These are phyloP conservation scores for Lagopus muta DNA, from an alignment of 2,113 vertebrate species.

Conservation along the genomic window DNA sequence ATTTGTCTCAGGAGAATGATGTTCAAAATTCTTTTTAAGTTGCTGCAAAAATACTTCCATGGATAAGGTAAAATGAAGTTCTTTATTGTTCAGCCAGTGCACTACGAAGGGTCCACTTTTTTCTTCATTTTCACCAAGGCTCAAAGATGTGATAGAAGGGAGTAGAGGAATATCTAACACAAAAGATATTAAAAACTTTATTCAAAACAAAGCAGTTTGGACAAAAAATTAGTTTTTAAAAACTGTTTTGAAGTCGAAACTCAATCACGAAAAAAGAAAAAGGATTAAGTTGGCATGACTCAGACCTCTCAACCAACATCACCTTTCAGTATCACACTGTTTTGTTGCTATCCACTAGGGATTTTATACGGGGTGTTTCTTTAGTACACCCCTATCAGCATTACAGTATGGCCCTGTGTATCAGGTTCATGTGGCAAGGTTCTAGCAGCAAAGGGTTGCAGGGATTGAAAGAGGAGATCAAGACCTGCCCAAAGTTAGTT, in stretches of 20 bases:
- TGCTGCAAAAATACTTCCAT: slow-evolving; percentile 98
- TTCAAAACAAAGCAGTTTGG: neutral
- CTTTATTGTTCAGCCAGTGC: slow-evolving; percentile 99
- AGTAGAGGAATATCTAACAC: slow-evolving; percentile 93
- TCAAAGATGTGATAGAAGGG: slow-evolving; percentile 95
- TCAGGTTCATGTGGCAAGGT: neutral
- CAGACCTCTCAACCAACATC: neutral
- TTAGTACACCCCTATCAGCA: neutral
- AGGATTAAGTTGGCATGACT: neutral
- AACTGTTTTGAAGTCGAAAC: neutral
- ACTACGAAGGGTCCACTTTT: slow-evolving; percentile 92
- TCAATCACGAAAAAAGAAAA: neutral
- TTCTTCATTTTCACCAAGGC: slow-evolving; percentile 87
- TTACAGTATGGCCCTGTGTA: accelerated
- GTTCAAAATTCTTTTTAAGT: slow-evolving; percentile 86
- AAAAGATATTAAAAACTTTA: neutral
- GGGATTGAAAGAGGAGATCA: neutral
- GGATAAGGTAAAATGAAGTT: slow-evolving; percentile 93
- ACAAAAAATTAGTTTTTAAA: neutral
- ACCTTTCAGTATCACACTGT: neutral
- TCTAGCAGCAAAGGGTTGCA: neutral
- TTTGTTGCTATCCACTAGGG: neutral
- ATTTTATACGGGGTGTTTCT: neutral
- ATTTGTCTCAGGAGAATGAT: slow-evolving; percentile 80
- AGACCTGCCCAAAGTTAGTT: neutral